Conservation (phyloP, 2,888 invertebrate species). For the Dryobota labecula region DNA sequence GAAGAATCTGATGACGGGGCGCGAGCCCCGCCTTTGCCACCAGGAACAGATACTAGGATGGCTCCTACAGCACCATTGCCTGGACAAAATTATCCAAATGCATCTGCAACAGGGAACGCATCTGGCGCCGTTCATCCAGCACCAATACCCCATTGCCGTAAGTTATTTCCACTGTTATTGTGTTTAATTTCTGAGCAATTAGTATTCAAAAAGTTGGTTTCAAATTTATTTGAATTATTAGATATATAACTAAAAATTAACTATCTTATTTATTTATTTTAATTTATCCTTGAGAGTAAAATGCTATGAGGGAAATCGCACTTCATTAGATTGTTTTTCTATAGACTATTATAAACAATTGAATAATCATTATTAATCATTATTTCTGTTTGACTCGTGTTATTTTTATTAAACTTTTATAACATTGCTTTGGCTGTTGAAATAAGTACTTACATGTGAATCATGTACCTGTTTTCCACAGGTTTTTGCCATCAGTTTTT, state of each 20-base stretch:
- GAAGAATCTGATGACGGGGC: constrained; percentile 80
- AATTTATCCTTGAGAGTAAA: neutral
- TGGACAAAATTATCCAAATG: constrained; percentile 40
- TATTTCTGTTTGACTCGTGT: neutral
- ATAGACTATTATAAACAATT: neutral
- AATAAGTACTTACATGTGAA: neutral
- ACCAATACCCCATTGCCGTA: constrained; percentile 86
- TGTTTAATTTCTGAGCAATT: neutral
- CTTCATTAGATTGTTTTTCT: neutral
- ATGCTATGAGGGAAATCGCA: constrained; percentile 1
- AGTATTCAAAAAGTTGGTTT: neutral
- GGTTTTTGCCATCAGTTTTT: neutral
- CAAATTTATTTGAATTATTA: neutral
- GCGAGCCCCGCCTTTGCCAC: constrained; percentile 30
- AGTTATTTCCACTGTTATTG: constrained; percentile 64
- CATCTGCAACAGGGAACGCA: constrained; percentile 33
- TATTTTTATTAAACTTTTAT: neutral
- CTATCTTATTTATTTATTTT: too few relatives aligned
- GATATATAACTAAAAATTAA: too few relatives aligned
- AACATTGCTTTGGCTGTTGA: neutral
- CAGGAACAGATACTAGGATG: constrained; percentile 25
- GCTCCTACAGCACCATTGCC: constrained; percentile 35
- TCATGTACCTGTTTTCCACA: neutral
- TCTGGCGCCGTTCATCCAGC: constrained; percentile 80
- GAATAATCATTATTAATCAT: neutral